Conservation (phyloP, 2,888 invertebrate genomes). For the Amblyjoppa fuscipennis region DNA sequence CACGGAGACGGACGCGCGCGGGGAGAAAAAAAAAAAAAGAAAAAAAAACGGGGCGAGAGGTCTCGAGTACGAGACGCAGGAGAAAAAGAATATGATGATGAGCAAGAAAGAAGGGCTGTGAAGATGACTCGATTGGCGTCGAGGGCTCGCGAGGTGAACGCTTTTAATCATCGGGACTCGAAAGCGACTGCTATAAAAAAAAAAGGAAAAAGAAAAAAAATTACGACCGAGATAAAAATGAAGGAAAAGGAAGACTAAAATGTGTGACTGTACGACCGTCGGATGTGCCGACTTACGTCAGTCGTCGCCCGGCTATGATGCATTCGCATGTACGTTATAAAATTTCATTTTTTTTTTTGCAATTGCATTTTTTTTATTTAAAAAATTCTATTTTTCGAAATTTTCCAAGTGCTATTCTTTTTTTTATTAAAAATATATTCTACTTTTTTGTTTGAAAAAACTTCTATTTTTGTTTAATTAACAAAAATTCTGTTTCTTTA, state of each 20-base stretch:
- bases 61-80: constrained; percentile 19
- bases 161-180: constrained; percentile 69
- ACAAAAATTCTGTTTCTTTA: no score
- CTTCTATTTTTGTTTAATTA: no score
- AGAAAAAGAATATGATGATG: constrained; percentile 9
- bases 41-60: neutral
- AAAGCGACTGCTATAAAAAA: neutral
- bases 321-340: neutral
- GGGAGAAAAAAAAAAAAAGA: neutral
- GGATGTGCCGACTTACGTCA: neutral
- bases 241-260: neutral
- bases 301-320: neutral
- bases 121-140: constrained; percentile 70
- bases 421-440: no score
- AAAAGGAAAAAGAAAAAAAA: no score
- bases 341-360: no score
- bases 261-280: neutral
- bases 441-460: no score
- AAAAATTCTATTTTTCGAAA: no score
- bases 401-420: no score
- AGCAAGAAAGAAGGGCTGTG: constrained; percentile 73
- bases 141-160: constrained; percentile 66
- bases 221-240: neutral
- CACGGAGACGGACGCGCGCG: constrained; percentile 27
- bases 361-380: no score